Conservation (phyloP, 2,113 vertebrate genomes). For the Odocoileus virginianus region DNA sequence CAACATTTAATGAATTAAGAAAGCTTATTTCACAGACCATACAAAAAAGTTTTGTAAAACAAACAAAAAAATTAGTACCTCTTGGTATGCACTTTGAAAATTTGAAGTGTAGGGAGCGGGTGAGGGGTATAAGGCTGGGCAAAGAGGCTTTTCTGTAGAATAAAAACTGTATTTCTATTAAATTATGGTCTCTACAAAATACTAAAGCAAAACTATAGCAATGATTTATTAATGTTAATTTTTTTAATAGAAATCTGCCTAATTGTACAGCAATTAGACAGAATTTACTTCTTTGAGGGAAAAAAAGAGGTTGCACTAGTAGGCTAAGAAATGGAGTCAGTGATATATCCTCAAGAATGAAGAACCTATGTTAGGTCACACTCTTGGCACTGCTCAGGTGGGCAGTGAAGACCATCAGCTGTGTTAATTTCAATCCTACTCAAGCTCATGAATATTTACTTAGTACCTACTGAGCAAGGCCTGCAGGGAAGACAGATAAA, state of each 20-base stretch:
- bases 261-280: not conserved
- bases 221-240: not conserved
- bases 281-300: not conserved
- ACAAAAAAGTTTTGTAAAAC: not conserved
- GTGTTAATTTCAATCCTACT: not conserved
- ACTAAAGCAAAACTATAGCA: constrained; percentile 26
- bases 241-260: not conserved
- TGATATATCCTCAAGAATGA: not conserved
- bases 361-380: not conserved
- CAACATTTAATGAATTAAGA: not conserved
- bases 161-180: constrained; percentile 26
- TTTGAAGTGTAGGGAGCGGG: not conserved
- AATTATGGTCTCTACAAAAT: not conserved
- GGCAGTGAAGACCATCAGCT: not conserved
- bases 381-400: not conserved
- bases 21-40: not conserved
- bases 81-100: not conserved
- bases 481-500: not conserved
- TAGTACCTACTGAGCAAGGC: not conserved
- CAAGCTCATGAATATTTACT: not conserved
- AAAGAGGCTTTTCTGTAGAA: not conserved
- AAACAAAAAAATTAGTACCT: not conserved
- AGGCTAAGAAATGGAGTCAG: not conserved
- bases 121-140: not conserved
- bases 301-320: not conserved